A percentile compares a stretch with the other conserved stretches of the same genome.
phyloP scores from a whole-genome alignment of 2,113 vertebrate genomes.

The Burhinus oedicnemus region DNA sequence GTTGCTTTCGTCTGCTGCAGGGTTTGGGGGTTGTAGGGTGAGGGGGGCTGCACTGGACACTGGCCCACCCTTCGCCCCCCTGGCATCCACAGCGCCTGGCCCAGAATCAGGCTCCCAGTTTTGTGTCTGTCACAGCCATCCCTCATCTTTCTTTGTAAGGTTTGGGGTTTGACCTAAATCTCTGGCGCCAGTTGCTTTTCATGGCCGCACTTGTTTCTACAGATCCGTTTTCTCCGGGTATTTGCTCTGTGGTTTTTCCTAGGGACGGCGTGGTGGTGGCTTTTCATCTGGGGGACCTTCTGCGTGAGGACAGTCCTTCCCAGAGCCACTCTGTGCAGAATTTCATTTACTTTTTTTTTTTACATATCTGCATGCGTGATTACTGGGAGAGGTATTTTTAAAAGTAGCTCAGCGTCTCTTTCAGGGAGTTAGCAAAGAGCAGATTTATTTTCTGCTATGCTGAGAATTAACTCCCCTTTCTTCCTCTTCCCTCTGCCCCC shows the following conservation, averaged over 20 bases:
- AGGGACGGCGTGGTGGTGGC: accelerated
- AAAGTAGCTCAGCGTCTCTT: neutral
- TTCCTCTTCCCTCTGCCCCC: conserved; percentile 64
- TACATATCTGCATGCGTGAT: neutral
- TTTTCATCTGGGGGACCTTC: neutral
- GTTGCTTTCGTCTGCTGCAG: neutral
- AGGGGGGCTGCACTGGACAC: neutral
- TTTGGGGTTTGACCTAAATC: neutral
- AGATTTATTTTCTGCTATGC: conserved; percentile 68
- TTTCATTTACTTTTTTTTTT: neutral
- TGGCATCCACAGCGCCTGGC: accelerated
- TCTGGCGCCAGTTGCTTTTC: too few relatives aligned
- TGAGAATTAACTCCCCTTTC: conserved; percentile 69
- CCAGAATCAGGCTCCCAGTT: accelerated
- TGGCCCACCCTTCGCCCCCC: neutral
- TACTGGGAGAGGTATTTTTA: neutral
- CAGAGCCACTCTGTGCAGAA: accelerated
- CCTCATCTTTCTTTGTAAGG: accelerated
- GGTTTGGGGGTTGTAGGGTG: neutral
- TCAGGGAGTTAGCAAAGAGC: conserved; percentile 17
- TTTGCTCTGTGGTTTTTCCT: neutral
- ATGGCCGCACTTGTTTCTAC: accelerated
- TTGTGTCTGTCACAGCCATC: neutral
- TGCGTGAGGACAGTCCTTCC: neutral
- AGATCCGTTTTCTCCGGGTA: accelerated